A percentile compares a stretch with the other conserved stretches of the same genome.
phyloP scores from a whole-genome alignment of 2,113 vertebrate species.

The Mastomys coucha region DNA sequence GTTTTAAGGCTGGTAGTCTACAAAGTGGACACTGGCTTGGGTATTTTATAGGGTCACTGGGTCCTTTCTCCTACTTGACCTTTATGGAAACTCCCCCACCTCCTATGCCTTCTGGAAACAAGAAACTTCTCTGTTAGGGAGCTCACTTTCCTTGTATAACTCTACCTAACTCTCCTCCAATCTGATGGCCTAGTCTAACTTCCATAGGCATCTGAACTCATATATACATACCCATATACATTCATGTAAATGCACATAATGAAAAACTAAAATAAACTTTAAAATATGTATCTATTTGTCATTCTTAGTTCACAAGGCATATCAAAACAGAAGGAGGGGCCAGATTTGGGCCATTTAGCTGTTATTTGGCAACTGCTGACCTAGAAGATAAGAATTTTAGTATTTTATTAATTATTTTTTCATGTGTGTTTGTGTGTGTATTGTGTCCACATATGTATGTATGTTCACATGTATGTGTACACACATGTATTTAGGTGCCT shows the following conservation, averaged over 20 bases:
- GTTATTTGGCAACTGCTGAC: background rate
- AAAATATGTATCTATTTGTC: background rate
- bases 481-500: background rate
- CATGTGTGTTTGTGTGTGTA: background rate
- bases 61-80: background rate
- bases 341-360: background rate
- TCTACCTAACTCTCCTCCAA: background rate
- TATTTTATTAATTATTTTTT: background rate
- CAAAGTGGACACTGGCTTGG: background rate
- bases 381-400: background rate
- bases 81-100: background rate
- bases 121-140: background rate
- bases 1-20: background rate
- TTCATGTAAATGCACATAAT: background rate
- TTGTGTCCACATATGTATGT: background rate
- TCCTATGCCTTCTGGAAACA: background rate
- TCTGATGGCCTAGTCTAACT: background rate
- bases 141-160: background rate
- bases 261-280: background rate
- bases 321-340: background rate
- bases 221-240: background rate
- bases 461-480: background rate
- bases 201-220: background rate
- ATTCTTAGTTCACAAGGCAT: background rate
- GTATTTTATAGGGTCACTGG: background rate